phyloP scores from a whole-genome alignment of 2,797 vertebrate genomes.

The Chiloscyllium punctatum region DNA sequence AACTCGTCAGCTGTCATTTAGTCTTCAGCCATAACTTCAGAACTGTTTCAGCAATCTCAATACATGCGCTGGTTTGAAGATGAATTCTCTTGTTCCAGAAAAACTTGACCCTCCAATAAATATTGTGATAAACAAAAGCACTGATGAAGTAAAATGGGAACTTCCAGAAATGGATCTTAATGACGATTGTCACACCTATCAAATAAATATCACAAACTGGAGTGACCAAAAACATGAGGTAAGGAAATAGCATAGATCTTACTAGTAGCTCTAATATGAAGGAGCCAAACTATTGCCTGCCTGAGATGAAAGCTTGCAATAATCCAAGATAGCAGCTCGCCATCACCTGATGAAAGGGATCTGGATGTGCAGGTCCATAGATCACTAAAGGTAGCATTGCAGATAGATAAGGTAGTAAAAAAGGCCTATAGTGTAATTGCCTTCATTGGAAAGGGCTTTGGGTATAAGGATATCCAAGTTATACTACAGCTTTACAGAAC shows the following conservation, averaged over 20 bases:
- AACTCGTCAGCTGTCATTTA: not conserved
- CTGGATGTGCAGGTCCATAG: too few species aligned
- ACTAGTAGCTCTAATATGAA: not conserved
- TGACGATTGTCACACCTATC: not conserved
- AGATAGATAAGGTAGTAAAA: too few species aligned
- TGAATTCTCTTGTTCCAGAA: not conserved
- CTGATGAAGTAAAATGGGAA: not conserved
- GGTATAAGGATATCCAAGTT: too few species aligned
- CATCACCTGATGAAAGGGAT: too few species aligned
- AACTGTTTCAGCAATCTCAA: not conserved
- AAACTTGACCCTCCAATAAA: not conserved
- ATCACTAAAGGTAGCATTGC: too few species aligned
- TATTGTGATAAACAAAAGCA: not conserved
- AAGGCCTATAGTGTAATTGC: too few species aligned
- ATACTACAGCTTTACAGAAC: too few species aligned
- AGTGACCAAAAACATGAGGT: not conserved
- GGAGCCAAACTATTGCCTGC: not conserved
- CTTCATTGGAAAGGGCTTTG: too few species aligned
- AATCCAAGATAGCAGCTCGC: too few species aligned
- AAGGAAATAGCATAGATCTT: not conserved
- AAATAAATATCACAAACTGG: conserved; percentile 27
- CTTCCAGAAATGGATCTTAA: not conserved
- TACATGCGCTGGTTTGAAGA: not conserved
- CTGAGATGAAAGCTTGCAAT: not conserved
- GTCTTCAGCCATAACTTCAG: not conserved